Percentiles rank a stretch among this genome's conserved stretches.
These are phyloP conservation scores for Leptopilina myrica DNA, from an alignment of 2,888 invertebrate genomes.

Conservation along the genomic window DNA sequence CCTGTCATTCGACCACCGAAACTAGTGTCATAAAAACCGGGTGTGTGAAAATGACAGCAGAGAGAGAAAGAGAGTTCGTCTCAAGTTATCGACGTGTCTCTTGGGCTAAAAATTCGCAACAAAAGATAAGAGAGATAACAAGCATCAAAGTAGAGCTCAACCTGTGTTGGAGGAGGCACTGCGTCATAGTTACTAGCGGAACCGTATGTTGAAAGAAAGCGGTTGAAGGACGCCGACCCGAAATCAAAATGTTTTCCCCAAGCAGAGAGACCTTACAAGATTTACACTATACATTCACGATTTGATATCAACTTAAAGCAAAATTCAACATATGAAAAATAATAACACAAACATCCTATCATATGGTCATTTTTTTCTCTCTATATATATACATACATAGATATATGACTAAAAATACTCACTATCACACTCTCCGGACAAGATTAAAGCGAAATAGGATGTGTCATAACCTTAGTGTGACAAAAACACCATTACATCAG, in stretches of 20 bases:
- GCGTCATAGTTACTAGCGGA: conserved; percentile 22
- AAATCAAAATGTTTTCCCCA: neutral
- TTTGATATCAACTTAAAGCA: neutral
- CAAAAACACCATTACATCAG: conserved; percentile 5
- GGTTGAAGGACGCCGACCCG: conserved; percentile 34
- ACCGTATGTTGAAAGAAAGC: conserved; percentile 33
- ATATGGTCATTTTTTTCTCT: neutral
- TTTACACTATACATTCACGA: neutral
- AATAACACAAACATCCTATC: neutral
- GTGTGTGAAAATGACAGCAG: neutral
- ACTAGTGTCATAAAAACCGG: conserved; percentile 23
- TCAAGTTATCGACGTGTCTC: conserved; percentile 30
- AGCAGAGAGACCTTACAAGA: neutral
- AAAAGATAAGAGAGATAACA: conserved; percentile 30
- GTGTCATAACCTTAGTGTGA: conserved; percentile 9
- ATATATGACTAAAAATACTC: conserved; percentile 14
- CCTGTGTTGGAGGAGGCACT: conserved; percentile 46
- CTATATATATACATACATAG: too few relatives aligned
- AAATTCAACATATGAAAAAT: neutral
- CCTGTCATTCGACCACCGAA: neutral
- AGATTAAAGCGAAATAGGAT: conserved; percentile 10
- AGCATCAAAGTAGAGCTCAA: conserved; percentile 48
- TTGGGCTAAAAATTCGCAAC: conserved; percentile 26
- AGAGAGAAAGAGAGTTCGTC: neutral
- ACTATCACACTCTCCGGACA: neutral